These are phyloP conservation scores for Pangasianodon gigas DNA, from an alignment of 2,113 vertebrate species.

Conservation along the genomic window DNA sequence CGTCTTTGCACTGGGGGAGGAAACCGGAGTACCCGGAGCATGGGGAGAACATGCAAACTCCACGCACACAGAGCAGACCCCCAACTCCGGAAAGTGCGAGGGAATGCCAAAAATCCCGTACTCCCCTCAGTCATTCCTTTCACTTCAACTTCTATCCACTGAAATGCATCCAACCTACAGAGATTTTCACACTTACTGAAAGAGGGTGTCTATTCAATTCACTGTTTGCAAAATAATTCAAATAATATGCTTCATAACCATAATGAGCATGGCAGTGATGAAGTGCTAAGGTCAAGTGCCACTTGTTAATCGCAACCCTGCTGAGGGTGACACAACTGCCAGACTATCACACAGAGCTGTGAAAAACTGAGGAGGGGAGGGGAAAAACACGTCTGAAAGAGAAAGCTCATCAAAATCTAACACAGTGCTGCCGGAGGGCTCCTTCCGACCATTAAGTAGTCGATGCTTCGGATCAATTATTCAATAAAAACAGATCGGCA, in stretches of 20 bases:
- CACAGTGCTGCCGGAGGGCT: not conserved
- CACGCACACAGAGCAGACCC: too few species aligned
- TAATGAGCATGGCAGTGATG: constrained; percentile 19
- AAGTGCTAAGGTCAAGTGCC: constrained; percentile 39
- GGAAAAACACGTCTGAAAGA: not conserved
- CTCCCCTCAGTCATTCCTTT: too few species aligned
- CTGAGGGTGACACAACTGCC: constrained; percentile 14
- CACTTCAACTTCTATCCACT: not conserved
- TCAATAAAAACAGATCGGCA: constrained; percentile 5
- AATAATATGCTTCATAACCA: constrained; percentile 2
- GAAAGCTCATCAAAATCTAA: constrained; percentile 5
- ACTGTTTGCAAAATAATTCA: constrained; percentile 3
- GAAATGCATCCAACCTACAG: not conserved
- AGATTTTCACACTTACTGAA: not conserved
- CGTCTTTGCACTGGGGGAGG: too few species aligned
- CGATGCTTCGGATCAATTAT: constrained; percentile 27
- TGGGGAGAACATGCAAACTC: too few species aligned
- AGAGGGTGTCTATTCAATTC: not conserved
- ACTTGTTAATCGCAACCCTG: constrained; percentile 40
- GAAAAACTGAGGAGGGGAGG: not conserved
- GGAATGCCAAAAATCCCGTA: too few species aligned
- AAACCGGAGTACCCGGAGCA: too few species aligned
- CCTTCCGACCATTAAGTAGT: constrained; percentile 28
- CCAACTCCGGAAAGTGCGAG: too few species aligned
- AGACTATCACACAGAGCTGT: constrained; percentile 1